Conservation (phyloP, 2,797 vertebrate genomes). For the Chloroceryle inda region DNA sequence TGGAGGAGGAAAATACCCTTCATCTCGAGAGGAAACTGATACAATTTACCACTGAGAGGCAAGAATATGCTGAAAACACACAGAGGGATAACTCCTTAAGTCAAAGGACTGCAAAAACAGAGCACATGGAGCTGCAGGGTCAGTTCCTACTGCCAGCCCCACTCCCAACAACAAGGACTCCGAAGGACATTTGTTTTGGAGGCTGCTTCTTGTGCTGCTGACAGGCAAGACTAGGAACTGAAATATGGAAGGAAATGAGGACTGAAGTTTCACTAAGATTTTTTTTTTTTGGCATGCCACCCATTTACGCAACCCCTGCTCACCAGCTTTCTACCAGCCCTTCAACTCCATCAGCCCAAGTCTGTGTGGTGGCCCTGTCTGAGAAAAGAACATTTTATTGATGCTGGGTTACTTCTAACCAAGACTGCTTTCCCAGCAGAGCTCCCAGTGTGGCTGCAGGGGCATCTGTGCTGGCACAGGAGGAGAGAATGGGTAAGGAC, state of each 20-base stretch:
- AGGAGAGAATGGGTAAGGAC: not conserved
- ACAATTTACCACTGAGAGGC: not conserved
- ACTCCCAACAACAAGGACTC: not conserved
- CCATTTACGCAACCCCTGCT: not conserved
- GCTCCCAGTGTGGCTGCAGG: not conserved
- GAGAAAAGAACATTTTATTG: not conserved
- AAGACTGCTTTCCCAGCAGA: not conserved
- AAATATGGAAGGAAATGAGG: constrained; percentile 58
- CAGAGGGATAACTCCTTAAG: not conserved
- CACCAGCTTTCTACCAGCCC: not conserved
- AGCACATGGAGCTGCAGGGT: not conserved
- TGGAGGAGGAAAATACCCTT: not conserved
- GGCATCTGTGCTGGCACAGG: not conserved
- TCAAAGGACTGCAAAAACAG: not conserved
- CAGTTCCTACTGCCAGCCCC: not conserved
- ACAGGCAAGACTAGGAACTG: constrained; percentile 21
- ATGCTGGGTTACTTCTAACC: not conserved
- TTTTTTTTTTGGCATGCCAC: not conserved
- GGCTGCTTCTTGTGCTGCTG: not conserved
- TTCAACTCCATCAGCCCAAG: not conserved
- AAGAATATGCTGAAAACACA: not conserved
- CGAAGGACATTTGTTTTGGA: rapidly evolving
- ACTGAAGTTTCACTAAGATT: not conserved
- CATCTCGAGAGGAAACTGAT: not conserved
- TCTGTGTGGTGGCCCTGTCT: not conserved